These are phyloP conservation scores for Meliscaeva auricollis DNA, from an alignment of 2,888 invertebrate species.

Conservation along the genomic window DNA sequence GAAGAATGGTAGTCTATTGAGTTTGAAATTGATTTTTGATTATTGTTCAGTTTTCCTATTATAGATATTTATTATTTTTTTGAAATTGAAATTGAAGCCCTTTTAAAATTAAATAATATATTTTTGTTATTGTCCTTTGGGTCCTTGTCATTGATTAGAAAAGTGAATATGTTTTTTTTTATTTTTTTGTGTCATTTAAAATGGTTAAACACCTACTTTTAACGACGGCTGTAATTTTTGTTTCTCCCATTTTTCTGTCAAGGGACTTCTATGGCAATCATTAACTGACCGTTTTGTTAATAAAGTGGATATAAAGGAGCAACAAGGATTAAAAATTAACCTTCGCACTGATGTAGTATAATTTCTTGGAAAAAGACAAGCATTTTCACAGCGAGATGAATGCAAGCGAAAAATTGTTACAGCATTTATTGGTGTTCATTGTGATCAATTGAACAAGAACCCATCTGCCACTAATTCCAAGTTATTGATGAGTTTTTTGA, in stretches of 20 bases:
- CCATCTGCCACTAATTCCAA: slow-evolving; percentile 69
- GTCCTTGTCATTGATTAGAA: slow-evolving; percentile 57
- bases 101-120: slow-evolving; percentile 47
- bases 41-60: slow-evolving; percentile 77
- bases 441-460: neutral
- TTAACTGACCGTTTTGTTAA: slow-evolving; percentile 53
- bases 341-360: slow-evolving; percentile 20
- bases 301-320: slow-evolving; percentile 55
- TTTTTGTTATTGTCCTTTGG: slow-evolving; percentile 41
- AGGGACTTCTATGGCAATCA: slow-evolving; percentile 32
- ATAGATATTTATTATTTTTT: slow-evolving; percentile 40
- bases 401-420: slow-evolving; percentile 63
- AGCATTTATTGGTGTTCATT: slow-evolving; percentile 20
- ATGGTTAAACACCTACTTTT: slow-evolving; percentile 64
- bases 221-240: slow-evolving; percentile 39
- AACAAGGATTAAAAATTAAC: slow-evolving; percentile 39
- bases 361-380: slow-evolving; percentile 35
- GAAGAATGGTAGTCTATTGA: slow-evolving; percentile 78
- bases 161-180: slow-evolving; percentile 37
- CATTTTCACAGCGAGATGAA: slow-evolving; percentile 49
- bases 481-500: slow-evolving; percentile 63
- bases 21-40: slow-evolving; percentile 78
- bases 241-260: neutral
- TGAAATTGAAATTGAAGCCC: slow-evolving; percentile 51
- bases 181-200: slow-evolving; percentile 53